Percentiles rank a stretch among this genome's conserved stretches.
These are phyloP conservation scores for Muscicapa striata DNA, from an alignment of 2,797 vertebrate genomes.

Conservation along the genomic window DNA sequence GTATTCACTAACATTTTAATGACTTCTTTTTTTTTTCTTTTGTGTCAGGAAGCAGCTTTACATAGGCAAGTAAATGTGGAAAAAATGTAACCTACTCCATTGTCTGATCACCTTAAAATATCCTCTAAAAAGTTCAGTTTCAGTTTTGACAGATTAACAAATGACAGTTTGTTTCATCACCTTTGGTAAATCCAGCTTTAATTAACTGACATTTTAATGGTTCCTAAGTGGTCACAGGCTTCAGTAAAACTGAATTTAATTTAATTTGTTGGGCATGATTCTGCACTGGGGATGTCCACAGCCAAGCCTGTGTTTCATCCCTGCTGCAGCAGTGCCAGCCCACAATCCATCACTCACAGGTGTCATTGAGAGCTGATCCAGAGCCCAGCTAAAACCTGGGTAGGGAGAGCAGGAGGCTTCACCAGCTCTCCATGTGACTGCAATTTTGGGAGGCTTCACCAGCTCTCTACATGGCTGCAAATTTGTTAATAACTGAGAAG, in stretches of 20 bases:
- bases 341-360: neutral
- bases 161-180: neutral
- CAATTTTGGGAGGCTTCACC: neutral
- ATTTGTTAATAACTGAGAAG: neutral
- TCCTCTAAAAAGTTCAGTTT: neutral
- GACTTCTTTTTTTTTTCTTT: neutral
- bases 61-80: neutral
- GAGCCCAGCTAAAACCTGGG: neutral
- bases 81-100: neutral
- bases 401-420: neutral
- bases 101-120: neutral
- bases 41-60: neutral
- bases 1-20: neutral
- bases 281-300: neutral
- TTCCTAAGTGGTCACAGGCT: neutral
- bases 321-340: neutral
- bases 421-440: neutral
- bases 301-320: neutral
- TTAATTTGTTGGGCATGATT: conserved; percentile 26
- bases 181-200: conserved; percentile 11
- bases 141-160: neutral
- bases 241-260: conserved; percentile 12
- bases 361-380: neutral
- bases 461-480: neutral
- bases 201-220: neutral